Evolutionary conservation across 2,888 invertebrate species (phyloP), one percentile per base, ranked within the genome.

Genomic region (Cryptocephalus primarius): DNA sequence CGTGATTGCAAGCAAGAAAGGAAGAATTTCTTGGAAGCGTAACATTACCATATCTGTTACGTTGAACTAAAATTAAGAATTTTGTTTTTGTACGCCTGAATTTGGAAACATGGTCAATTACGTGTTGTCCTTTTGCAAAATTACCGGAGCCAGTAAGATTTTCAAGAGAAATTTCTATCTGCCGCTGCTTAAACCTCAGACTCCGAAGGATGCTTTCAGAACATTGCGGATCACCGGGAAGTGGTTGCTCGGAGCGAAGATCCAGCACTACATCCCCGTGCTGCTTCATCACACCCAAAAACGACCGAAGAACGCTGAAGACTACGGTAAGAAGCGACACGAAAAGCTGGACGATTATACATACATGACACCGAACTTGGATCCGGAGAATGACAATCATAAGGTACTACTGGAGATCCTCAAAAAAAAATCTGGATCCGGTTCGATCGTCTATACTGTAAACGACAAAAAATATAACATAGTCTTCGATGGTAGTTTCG

Each of bases 111-210:
- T 65, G 65, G 69, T 71, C 60, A 70, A 70, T 58, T 71, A 69
- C 59, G 66, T 70, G 54, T 53, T 70, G 47, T 68, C 68, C 59
- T 88, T 82, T 70, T 88, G 88, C 71, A 82, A 86, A 70, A 88
- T 88, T 58, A 88, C 88, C 49, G 87, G 86, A 56, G 83, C 82
- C 64, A 85, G 86, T 69, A 77, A 83, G 57, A 85, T 85, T 60
- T 78, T 88, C 62, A 86, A 85, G 33, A 83, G 86, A 65, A 85
- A 87, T 43, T 86, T 88, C 69, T 88, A 88, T 66, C 83, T 88
- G 62, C 88, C 89, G 14, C 73, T 89, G 40, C 74, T 88, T 46
- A 85, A 86, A 44, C 88, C 88, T 2, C 82, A 87, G 52, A 86
- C 87, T 40, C 87, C 88, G 10, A 85, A 85, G 13, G 88, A 88